Conservation (phyloP, 2,888 invertebrate species). For the Volucella bombylans region DNA sequence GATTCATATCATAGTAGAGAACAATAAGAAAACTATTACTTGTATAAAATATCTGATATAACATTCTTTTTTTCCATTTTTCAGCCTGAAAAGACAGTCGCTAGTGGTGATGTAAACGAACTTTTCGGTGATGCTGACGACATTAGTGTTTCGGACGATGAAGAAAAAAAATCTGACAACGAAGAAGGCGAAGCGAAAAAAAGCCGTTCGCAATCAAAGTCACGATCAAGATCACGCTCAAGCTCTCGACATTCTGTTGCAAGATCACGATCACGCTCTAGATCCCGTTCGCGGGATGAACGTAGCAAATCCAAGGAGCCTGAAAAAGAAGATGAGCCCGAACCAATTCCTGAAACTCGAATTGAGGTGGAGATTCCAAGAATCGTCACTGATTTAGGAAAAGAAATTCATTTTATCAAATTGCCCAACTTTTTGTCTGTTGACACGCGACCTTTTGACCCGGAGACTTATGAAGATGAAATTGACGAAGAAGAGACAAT, state of each 20-base stretch:
- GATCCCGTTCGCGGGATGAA: conserved; percentile 78
- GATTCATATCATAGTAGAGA: too few species aligned
- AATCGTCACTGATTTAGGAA: conserved; percentile 95
- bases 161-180: conserved; percentile 79
- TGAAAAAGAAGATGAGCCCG: conserved; percentile 86
- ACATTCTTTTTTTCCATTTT: conserved; percentile 37
- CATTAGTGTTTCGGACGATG: conserved; percentile 93
- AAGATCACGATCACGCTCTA: conserved; percentile 79
- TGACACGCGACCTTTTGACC: conserved; percentile 97
- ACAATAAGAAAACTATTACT: too few species aligned
- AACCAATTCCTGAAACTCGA: conserved; percentile 93
- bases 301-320: conserved; percentile 77
- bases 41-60: too few species aligned
- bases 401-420: conserved; percentile 97
- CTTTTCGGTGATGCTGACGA: conserved; percentile 97
- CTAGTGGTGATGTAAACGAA: conserved; percentile 86
- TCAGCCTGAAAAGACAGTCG: conserved; percentile 71
- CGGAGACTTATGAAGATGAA: conserved; percentile 97
- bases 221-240: conserved; percentile 78
- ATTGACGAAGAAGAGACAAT: conserved; percentile 98
- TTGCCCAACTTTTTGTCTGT: conserved; percentile 99
- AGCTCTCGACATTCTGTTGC: conserved; percentile 78
- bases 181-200: conserved; percentile 77
- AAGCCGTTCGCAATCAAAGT: conserved; percentile 77
- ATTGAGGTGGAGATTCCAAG: conserved; percentile 98